phyloP scores from a whole-genome alignment of 2,888 invertebrate species.

The Cephus sareptanus region DNA sequence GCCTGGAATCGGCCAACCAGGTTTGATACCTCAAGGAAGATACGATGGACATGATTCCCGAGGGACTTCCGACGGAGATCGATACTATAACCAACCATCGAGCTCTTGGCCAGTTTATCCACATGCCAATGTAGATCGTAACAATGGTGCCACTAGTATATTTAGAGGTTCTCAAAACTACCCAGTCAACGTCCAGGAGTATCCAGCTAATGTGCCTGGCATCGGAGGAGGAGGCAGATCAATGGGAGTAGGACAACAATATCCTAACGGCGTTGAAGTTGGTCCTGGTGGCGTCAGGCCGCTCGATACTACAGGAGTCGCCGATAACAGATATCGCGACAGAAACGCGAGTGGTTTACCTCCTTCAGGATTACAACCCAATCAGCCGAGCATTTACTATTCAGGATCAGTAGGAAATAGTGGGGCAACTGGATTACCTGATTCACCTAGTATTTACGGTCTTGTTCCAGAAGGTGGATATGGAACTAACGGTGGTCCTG shows the following conservation, averaged over 20 bases:
- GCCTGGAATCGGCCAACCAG: conserved; percentile 16
- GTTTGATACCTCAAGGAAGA: not conserved
- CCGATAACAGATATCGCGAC: not conserved
- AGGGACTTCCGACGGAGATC: not conserved
- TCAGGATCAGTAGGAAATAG: not conserved
- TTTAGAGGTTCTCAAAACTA: conserved; percentile 12
- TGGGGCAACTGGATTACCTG: not conserved
- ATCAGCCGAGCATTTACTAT: not conserved
- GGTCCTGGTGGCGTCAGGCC: conserved; percentile 10
- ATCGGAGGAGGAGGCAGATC: not conserved
- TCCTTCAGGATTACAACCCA: not conserved
- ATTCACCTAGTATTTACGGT: conserved; percentile 13
- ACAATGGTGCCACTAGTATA: conserved; percentile 6
- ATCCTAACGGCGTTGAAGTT: not conserved
- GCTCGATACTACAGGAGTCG: not conserved
- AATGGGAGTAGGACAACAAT: not conserved
- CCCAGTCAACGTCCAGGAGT: not conserved
- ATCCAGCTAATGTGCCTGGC: not conserved
- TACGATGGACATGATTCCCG: not conserved
- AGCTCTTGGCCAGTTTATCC: not conserved
- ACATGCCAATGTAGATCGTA: not conserved
- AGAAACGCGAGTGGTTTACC: not conserved
- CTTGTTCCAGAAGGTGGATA: conserved; percentile 17
- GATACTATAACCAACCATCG: not conserved
- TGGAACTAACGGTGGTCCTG: not conserved